These are phyloP conservation scores for Ia io DNA, from an alignment of 2,113 vertebrate species.

Conservation along the genomic window DNA sequence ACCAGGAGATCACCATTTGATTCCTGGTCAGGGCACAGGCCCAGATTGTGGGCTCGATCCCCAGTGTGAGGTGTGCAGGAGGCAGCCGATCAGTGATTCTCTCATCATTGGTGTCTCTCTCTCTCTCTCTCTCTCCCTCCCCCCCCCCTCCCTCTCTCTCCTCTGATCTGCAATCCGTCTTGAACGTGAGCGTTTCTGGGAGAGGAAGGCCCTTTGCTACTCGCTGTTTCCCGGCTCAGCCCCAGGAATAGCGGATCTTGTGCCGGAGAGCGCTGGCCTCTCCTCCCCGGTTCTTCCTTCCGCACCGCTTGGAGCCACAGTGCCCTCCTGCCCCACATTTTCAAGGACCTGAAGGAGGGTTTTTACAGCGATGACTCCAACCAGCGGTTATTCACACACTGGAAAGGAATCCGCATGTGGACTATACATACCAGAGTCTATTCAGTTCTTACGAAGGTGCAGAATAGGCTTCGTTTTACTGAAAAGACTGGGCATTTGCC, in stretches of 20 bases:
- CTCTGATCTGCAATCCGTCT: too few relatives aligned
- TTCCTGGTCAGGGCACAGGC: too few relatives aligned
- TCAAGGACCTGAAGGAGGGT: not conserved
- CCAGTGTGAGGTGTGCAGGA: too few relatives aligned
- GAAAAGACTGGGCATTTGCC: not conserved
- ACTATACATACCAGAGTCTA: not conserved
- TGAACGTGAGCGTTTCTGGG: not conserved
- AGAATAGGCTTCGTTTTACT: not conserved
- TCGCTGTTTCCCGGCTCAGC: fast-evolving
- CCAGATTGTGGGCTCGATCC: too few relatives aligned
- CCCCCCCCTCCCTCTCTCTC: not conserved
- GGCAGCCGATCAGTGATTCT: too few relatives aligned
- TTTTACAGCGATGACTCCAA: not conserved
- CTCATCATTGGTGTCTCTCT: too few relatives aligned
- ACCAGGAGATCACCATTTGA: too few relatives aligned
- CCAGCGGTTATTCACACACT: not conserved
- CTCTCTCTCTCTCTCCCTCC: too few relatives aligned
- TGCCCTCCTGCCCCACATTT: not conserved
- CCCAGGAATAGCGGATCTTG: not conserved
- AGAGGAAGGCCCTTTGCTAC: fast-evolving
- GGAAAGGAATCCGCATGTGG: not conserved
- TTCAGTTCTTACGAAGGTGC: not conserved
- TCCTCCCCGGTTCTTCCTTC: not conserved
- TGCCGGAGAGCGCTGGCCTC: not conserved
- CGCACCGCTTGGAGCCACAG: not conserved